These are phyloP conservation scores for Rhinichthys osculus DNA, from an alignment of 2,797 vertebrate genomes.

Conservation along the genomic window DNA sequence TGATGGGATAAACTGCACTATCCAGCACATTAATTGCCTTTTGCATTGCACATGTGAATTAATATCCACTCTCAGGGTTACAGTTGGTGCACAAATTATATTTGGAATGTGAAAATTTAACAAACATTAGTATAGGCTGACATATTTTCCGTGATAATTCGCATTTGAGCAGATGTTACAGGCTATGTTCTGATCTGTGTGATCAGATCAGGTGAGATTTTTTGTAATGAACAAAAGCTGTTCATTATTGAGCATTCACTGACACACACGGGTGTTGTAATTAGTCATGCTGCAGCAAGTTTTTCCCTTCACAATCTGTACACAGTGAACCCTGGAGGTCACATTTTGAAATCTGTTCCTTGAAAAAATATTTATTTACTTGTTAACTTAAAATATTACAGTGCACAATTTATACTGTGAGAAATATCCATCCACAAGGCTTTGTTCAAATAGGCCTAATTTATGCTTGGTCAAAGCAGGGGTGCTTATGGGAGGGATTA, in stretches of 20 bases:
- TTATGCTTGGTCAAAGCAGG: neutral
- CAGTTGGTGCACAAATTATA: neutral
- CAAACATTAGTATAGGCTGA: neutral
- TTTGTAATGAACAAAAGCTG: neutral
- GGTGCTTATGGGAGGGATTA: neutral
- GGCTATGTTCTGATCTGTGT: neutral
- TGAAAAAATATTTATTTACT: too few species aligned
- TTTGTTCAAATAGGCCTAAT: neutral
- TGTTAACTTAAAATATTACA: neutral
- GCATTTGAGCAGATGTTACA: conserved; percentile 7
- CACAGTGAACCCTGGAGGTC: neutral
- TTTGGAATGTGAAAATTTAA: neutral
- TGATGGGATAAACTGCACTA: neutral
- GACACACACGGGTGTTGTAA: neutral
- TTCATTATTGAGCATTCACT: neutral
- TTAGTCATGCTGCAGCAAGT: conserved; percentile 6
- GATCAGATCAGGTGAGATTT: conserved; percentile 6
- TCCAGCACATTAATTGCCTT: neutral
- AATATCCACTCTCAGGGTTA: neutral
- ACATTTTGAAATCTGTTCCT: neutral
- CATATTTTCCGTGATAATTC: neutral
- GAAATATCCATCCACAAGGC: neutral
- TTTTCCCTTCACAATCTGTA: neutral
- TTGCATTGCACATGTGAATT: neutral
- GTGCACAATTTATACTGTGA: neutral